Evolutionary conservation across 2,888 invertebrate species (phyloP), one percentile per base, ranked within the genome.

Genomic region (Pemphredon lugubris): DNA sequence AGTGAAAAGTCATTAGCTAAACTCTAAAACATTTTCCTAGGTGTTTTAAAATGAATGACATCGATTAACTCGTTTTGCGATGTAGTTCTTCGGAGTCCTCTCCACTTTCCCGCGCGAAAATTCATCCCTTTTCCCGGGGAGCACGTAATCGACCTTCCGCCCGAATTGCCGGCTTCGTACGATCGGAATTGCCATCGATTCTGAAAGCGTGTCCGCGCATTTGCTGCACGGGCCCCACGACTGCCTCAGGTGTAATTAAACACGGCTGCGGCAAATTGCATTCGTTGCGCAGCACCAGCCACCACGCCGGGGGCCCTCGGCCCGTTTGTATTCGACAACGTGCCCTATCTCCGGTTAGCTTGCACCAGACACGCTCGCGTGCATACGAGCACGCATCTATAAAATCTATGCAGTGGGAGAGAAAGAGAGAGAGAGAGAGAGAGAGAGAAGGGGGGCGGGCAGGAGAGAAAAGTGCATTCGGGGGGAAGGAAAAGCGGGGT

Each of bases 291-390:
- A 14, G 32, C 34, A 26, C 42, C 39, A 40, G 34, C 59, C 60
- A 20, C 4, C 34, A 51, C 58, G 66, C 55, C 40, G 26, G 37
- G 42, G 63, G 32, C 42, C 53, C 53, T 23, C 50, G 53, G 66
- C 61, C 63, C 66, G 66, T 78, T 77, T 74, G 70, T 67, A 70
- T 77, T 69, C 66, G 58, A 76, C 73, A 70, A 65, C 77, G 71
- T 72, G 72, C 71, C 64, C 69, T 75, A 80, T 54, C 54, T 42
- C 14, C 21, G 14, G 40, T 42, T 21, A 20, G 14, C 26, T 23
- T 37, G 16, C n/a, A n/a, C 21, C 37, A 14, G 20, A 42, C 40
- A n/a, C 7, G 30, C 14, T 42, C 20, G 13, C 26, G 20, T 9
- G 7, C 23, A 5, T 4, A 14, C n/a, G 39, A n/a, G 14, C 16